A percentile compares a stretch with the other conserved stretches of the same genome.
phyloP scores from a whole-genome alignment of 2,113 vertebrate genomes.

The Cynoglossus semilaevis region DNA sequence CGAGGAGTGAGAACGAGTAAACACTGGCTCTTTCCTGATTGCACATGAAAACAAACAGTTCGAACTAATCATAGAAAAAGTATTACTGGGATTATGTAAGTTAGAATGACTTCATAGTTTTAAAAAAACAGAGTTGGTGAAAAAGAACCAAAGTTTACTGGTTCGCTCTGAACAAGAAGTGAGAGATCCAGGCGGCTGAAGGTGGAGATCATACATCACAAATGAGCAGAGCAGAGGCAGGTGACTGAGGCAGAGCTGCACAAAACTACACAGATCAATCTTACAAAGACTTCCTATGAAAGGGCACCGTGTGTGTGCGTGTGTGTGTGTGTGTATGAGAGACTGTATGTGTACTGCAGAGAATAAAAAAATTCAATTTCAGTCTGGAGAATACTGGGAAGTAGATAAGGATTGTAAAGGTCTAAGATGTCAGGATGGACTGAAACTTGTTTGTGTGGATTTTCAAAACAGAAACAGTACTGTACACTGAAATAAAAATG shows the following conservation, averaged over 20 bases:
- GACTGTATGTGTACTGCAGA: neutral
- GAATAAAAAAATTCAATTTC: too few species aligned
- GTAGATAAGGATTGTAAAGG: neutral
- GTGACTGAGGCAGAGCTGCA: neutral
- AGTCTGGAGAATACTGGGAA: neutral
- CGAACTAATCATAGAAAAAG: too few species aligned
- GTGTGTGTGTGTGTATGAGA: neutral
- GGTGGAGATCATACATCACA: neutral
- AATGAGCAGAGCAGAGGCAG: neutral
- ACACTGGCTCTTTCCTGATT: too few species aligned
- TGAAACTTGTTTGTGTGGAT: neutral
- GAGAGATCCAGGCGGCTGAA: neutral
- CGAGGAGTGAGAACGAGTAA: too few species aligned
- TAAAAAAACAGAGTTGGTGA: neutral
- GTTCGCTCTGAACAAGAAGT: neutral
- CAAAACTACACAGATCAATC: neutral
- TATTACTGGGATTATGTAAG: too few species aligned
- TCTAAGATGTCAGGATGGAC: neutral
- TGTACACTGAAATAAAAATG: too few species aligned
- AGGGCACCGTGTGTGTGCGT: neutral
- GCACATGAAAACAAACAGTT: too few species aligned
- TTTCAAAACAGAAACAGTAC: neutral
- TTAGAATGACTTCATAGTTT: too few species aligned
- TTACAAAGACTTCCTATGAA: neutral
- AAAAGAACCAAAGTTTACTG: neutral